Evolutionary conservation across 1,140 invertebrate species (phyloP), one percentile per base, ranked within the genome.

Genomic region (Brachionus asplanchnoidis): DNA sequence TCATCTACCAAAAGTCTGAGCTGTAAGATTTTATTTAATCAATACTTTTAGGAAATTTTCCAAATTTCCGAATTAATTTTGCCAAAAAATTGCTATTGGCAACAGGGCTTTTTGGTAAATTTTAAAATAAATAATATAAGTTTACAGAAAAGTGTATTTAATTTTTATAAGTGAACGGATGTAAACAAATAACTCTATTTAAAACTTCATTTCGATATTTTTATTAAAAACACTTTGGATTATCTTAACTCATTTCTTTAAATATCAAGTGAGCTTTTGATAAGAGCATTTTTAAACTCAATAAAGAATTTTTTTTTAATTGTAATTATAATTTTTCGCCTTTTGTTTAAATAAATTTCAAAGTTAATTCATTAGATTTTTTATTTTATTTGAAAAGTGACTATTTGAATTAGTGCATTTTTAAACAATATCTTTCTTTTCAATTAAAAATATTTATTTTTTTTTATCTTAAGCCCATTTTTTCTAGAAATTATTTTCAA

Each of bases 1-100:
- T 26, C 73, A 5, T 26, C 73, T n/a, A 28, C 28, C 26, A 20
- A 46, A 53, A 77, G 42, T 46, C 5, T 50, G 7, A 5, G 9
- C 7, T 77, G 73, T 77, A 77, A 77, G 73, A 3, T 42, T 42
- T 44, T 23, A n/a, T 68, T 40, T 68, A 68, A 68, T 68, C 32
- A 32, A 68, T 40, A 60, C 53, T 60, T 8, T 20, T 8, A 60
- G 53, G 53, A 60, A 60, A 60, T 20, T 60, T 60, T 23, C 5
- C n/a, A 17, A 60, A 9, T 23, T 60, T 60, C 20, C 20, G 9
- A 20, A 53, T 14, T 60, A 0, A n/a, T 20, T 20, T 60, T 60
- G n/a, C n/a, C 17, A 6, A 60, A 36, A 23, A 60, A 23, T 60
- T 60, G 53, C 53, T 60, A 60, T 23, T 60, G 20, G 53, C 53